Evolutionary conservation across 2,888 invertebrate genomes (phyloP).

Genomic region (Lepidocyrtoides sp.): DNA sequence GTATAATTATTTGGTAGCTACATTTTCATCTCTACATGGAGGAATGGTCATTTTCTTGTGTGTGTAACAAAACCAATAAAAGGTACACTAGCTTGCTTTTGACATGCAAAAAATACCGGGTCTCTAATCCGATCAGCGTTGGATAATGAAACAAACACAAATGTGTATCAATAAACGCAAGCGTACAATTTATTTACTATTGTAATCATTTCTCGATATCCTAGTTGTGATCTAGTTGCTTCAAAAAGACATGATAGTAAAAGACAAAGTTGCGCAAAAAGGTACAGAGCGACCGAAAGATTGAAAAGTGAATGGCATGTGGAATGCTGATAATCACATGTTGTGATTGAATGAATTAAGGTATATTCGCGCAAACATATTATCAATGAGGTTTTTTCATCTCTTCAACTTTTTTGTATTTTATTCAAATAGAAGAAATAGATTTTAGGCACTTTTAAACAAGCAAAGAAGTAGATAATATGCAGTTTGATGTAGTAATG

Average conservation of each 20-base stretch:
- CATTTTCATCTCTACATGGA: not conserved
- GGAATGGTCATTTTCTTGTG: slow-evolving; percentile 37
- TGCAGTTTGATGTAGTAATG: too few species aligned
- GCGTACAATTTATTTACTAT: not conserved
- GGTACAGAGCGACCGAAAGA: not conserved
- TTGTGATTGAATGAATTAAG: slow-evolving; percentile 70
- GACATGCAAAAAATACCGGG: slow-evolving; percentile 48
- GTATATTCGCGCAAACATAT: slow-evolving; percentile 54
- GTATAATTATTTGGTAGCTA: slow-evolving; percentile 67
- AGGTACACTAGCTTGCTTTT: slow-evolving; percentile 39
- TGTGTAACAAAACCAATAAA: slow-evolving; percentile 3
- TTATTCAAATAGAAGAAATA: slow-evolving; percentile 40
- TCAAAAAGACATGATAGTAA: not conserved
- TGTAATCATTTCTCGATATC: not conserved
- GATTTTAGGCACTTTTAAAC: not conserved
- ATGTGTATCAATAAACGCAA: not conserved
- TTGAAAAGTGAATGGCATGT: slow-evolving; percentile 80
- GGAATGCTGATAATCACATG: slow-evolving; percentile 79
- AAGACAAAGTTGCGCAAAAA: not conserved
- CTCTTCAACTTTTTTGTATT: slow-evolving; percentile 20
- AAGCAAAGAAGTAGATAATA: not conserved
- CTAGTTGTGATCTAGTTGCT: slow-evolving; percentile 1
- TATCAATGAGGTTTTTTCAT: slow-evolving; percentile 21
- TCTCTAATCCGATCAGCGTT: not conserved
- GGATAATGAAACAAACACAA: too few species aligned